Conservation (phyloP, 2,797 vertebrate species). For the Potorous gilbertii region DNA sequence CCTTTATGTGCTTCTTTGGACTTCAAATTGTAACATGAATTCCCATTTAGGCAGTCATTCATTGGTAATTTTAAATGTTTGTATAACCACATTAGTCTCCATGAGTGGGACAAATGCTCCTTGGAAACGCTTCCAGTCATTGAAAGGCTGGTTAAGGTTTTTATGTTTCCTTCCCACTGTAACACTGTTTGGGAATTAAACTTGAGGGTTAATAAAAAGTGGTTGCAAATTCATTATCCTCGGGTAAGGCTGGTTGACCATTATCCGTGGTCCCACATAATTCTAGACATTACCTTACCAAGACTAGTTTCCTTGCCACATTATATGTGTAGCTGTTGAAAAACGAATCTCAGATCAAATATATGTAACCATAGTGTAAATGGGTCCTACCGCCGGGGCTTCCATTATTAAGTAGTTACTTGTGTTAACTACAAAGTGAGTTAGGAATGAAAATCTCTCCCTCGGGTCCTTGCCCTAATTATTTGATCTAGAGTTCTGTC, state of each 20-base stretch:
- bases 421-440: neutral
- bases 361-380: neutral
- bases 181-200: neutral
- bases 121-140: slow-evolving; percentile 18
- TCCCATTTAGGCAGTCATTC: neutral
- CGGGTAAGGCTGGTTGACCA: neutral
- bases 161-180: neutral
- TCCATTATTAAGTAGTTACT: slow-evolving; percentile 6
- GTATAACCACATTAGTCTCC: neutral
- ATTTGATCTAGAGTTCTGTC: neutral
- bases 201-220: neutral
- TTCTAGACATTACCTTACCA: neutral
- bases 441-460: slow-evolving; percentile 22
- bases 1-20: neutral
- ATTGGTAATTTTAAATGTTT: slow-evolving; percentile 44
- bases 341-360: neutral
- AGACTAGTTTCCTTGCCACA: neutral
- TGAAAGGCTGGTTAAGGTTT: slow-evolving; percentile 11
- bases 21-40: neutral
- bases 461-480: slow-evolving; percentile 21
- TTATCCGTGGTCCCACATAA: neutral
- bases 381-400: neutral
- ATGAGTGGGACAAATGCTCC: slow-evolving; percentile 18
- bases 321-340: neutral
- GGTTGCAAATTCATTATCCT: neutral